A percentile compares a stretch with the other conserved stretches of the same genome.
These are phyloP conservation scores for pig (Sus scrofa) DNA, from an alignment of 2,113 vertebrate genomes.

Conservation along the genomic window T2T-Sscrofa CM000819.6:33007501-33008000, in stretches of 20 bases:
- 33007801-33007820: background rate
- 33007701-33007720: background rate
- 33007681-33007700: background rate
- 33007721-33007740: background rate
- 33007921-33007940: background rate
- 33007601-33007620: background rate
- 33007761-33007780: background rate
- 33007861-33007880: conserved; percentile 6
- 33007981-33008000: conserved; percentile 35
- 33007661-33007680: background rate
- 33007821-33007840: background rate
- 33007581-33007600: background rate
- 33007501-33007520: conserved; percentile 17
- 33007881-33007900: background rate
- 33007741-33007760: background rate
- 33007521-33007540: background rate
- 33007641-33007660: background rate
- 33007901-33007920: background rate
- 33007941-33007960: conserved; percentile 24
- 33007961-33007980: background rate
- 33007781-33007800: background rate
- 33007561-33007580: background rate
- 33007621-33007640: background rate
- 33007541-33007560: conserved; percentile 30
- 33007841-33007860: background rate